Conservation (phyloP, 2,113 vertebrate genomes). For the Hemibagrus wyckioides region DNA sequence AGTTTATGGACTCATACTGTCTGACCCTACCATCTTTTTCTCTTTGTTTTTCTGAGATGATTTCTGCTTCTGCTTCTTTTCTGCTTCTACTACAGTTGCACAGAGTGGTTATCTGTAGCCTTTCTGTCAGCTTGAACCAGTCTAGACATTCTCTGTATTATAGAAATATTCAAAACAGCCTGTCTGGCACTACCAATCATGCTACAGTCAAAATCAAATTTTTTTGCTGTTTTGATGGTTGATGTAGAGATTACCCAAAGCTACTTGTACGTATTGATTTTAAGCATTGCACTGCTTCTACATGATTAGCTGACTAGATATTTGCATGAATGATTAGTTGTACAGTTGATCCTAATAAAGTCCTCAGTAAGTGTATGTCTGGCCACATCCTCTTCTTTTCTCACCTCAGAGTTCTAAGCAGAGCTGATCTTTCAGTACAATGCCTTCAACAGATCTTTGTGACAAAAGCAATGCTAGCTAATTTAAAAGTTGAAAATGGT, state of each 20-base stretch:
- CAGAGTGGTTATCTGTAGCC: not conserved
- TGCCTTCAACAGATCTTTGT: not conserved
- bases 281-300: not conserved
- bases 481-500: not conserved
- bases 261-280: not conserved
- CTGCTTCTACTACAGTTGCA: not conserved
- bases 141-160: not conserved
- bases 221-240: not conserved
- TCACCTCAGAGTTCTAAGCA: conserved; percentile 5
- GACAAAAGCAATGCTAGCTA: not conserved
- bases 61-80: no score
- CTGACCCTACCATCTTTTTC: not conserved
- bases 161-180: not conserved
- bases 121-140: not conserved
- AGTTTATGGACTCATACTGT: not conserved
- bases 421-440: conserved; percentile 34
- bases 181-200: not conserved
- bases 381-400: not conserved
- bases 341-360: not conserved
- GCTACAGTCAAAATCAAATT: not conserved
- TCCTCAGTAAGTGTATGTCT: not conserved
- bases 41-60: not conserved
- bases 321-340: not conserved
- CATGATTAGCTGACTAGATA: not conserved
- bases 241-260: not conserved